Evolutionary conservation across 1,140 invertebrate species (phyloP), one percentile per base, ranked within the genome.

Genomic region (Orius laevigatus): DNA sequence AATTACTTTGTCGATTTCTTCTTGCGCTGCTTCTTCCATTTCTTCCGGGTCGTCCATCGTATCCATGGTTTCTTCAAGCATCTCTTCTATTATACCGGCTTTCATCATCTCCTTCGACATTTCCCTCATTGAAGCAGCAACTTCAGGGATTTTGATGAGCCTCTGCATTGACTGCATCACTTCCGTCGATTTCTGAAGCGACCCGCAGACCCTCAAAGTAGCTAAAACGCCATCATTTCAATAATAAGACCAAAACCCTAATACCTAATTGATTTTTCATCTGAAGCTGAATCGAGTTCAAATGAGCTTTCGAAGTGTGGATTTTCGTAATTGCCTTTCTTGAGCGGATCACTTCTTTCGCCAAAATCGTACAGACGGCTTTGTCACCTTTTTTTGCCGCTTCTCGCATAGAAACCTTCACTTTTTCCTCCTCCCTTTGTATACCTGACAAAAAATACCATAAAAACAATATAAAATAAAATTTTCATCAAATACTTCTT

Each of bases 91-190:
- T 39, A 98, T 96, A n/a, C 94, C 92, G 5, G 93, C 91, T 63
- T 71, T 91, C 86, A 94, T 97, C 93, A 98, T 97, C 74, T 98
- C 94, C 66, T 90, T 94, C 0, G 92, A 95, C 66, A 99, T 70
- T 56, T 98, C 94, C 60, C 90, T 77, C 95, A 98, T 98, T 0
- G 90, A 94, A 12, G 79, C 78, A 2, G 89, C 85, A 14, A 99
- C 79, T 68, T 98, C 93, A 0, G 91, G 90, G 4, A 98, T 72
- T 57, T 81, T 77, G 0, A 97, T 67, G 6, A 98, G 65, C 31
- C 76, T 74, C 59, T 98, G 92, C 90, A 99, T 98, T 1, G 85
- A 84, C 66, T 90, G 83, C 94, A 99, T 97, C 16, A 93, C 84
- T 69, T 94, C 89, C 6, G 89, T 92, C 25, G 89, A 94, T 63